Base-by-base conservation (phyloP, 2,888 invertebrate genomes). In the Tenthredo amoena region DNA sequence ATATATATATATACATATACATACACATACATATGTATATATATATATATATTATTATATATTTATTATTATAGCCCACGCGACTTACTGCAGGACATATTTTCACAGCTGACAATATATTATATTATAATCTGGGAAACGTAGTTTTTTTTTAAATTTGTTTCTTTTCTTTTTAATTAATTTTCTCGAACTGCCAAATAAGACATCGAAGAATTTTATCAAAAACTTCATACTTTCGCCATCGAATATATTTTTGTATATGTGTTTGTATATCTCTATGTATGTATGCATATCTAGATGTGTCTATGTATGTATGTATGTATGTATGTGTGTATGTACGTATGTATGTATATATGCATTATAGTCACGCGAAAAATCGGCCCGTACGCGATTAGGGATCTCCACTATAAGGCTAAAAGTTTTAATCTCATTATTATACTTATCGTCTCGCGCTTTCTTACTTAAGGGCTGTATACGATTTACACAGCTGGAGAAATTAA, bases 181-280 rank as follows among this genome's bases (percentile, higher is more conserved):
- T 9, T 72, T 37, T 72, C 15, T 18, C 7, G 31, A 9, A 68
- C 15, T 40, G 71, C 71, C 71, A 40, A n/a, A 40, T 72, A 89
- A 83, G 87, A 89, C 85, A 12, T 62, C 12, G 62, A 62, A 62
- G 62, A 62, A 62, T 62, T 62, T 62, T 62, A 62, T 62, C 62
- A 62, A 62, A 62, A 62, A 62, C 62, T 62, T 62, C 26, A 62
- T 62, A 62, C 62, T 62, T 62, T 62, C 62, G 87, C 86, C 86
- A 88, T 88, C 86, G 86, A 85, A 87, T 72, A 72, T 37, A 72
- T 72, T 12, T 37, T 9, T n/a, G 2, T 71, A 0, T 21, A 34
- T 21, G 4, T 31, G 10, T 68, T 0, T 34, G 15, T 68, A 18
- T 68, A 34, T 43, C 10, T 43, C 9, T 43, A 43, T 10, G 40